A percentile compares a stretch with the other conserved stretches of the same genome.
These are phyloP conservation scores for Belgica antarctica DNA, from an alignment of 2,888 invertebrate species.

Conservation along the genomic window DNA sequence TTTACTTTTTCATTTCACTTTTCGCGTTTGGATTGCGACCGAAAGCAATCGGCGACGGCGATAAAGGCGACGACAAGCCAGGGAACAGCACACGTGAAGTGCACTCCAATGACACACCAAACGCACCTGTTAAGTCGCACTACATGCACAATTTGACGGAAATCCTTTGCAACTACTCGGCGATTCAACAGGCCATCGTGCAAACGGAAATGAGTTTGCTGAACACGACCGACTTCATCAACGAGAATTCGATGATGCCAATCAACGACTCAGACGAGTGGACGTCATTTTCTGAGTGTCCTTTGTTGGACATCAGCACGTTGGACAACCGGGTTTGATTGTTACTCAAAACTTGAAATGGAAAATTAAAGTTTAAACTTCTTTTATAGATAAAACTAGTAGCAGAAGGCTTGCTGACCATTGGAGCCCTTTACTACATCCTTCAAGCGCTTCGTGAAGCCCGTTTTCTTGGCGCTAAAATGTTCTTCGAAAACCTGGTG, in stretches of 20 bases:
- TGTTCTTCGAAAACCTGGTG: constrained; percentile 94
- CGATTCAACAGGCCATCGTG: constrained; percentile 46
- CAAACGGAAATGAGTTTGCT: constrained; percentile 47
- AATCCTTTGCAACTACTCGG: constrained; percentile 36
- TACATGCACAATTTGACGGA: constrained; percentile 34
- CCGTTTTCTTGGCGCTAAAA: constrained; percentile 83
- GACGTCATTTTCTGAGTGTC: constrained; percentile 53
- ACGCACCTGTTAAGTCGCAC: constrained; percentile 37
- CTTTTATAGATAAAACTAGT: constrained; percentile 64
- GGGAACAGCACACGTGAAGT: constrained; percentile 50
- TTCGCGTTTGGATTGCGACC: constrained; percentile 87
- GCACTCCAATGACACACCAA: constrained; percentile 54
- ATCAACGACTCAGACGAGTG: constrained; percentile 51
- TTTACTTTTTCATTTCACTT: constrained; percentile 86
- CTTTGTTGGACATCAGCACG: constrained; percentile 53
- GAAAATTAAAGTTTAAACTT: constrained; percentile 19
- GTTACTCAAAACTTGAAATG: background rate
- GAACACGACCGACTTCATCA: background rate
- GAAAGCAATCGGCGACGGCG: constrained; percentile 61
- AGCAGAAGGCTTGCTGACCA: constrained; percentile 74
- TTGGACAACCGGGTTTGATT: constrained; percentile 50
- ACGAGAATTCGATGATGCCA: constrained; percentile 36
- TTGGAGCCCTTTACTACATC: constrained; percentile 82
- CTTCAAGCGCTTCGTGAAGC: constrained; percentile 82
- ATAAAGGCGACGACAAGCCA: constrained; percentile 48